Percentiles rank a stretch among this genome's conserved stretches.
These are phyloP conservation scores for Zeuzera pyrina DNA, from an alignment of 2,888 invertebrate genomes.

Conservation along the genomic window DNA sequence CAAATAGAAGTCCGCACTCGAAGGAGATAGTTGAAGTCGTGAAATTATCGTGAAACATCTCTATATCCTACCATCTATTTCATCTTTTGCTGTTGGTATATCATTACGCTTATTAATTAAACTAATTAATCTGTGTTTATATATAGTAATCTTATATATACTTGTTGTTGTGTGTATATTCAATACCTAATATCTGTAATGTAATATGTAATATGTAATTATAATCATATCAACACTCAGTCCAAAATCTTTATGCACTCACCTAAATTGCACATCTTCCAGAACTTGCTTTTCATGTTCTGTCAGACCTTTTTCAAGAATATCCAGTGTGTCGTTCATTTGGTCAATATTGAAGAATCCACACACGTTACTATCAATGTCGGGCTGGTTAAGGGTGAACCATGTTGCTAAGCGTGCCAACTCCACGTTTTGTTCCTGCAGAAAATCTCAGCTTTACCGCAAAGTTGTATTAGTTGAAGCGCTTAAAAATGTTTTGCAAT, in stretches of 20 bases:
- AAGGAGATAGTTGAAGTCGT: too few species aligned
- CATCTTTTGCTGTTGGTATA: too few species aligned
- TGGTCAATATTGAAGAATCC: conserved; percentile 81
- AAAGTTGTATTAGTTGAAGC: neutral
- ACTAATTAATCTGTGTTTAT: too few species aligned
- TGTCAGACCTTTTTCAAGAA: conserved; percentile 76
- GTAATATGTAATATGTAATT: too few species aligned
- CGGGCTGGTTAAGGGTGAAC: conserved; percentile 74
- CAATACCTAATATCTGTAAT: too few species aligned
- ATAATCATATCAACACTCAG: neutral
- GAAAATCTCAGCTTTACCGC: conserved; percentile 3
- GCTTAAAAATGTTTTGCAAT: neutral
- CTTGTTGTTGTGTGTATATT: too few species aligned
- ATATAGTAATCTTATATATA: too few species aligned
- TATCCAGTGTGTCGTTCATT: conserved; percentile 76
- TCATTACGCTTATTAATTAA: too few species aligned
- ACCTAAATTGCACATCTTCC: conserved; percentile 76
- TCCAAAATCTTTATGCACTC: conserved; percentile 20
- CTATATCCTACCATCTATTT: too few species aligned
- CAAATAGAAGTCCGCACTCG: too few species aligned
- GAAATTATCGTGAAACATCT: too few species aligned
- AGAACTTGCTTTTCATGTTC: conserved; percentile 77
- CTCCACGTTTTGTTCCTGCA: conserved; percentile 74
- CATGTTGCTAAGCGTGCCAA: conserved; percentile 81
- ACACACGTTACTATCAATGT: conserved; percentile 79